Conservation (phyloP, 1,140 invertebrate genomes). For the Patella vulgata region DNA sequence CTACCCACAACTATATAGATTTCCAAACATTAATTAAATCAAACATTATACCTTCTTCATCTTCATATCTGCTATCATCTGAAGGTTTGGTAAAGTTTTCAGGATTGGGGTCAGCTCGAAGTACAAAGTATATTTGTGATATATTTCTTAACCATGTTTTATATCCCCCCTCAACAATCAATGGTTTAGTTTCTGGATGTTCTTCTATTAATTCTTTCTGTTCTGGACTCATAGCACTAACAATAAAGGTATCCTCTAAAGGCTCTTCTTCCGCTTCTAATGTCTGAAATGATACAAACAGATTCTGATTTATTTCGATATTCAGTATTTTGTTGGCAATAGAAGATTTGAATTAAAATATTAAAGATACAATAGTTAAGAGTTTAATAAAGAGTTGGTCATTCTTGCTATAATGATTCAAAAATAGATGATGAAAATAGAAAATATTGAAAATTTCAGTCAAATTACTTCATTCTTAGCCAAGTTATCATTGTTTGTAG, state of each 20-base stretch:
- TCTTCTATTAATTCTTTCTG: conserved; percentile 81
- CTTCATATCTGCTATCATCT: no score
- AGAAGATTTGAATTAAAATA: neutral
- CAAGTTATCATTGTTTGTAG: no score
- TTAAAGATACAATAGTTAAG: no score
- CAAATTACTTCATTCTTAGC: no score
- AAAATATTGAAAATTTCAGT: no score
- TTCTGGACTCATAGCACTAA: conserved; percentile 83
- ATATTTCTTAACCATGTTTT: conserved; percentile 81
- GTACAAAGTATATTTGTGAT: conserved; percentile 85
- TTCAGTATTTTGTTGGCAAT: neutral
- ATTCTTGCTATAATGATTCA: no score
- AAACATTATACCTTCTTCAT: no score
- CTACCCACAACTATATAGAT: no score
- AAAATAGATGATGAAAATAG: no score
- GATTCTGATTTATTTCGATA: neutral
- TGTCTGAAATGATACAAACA: conserved; percentile 25
- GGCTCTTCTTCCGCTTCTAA: conserved; percentile 52
- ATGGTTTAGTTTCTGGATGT: conserved; percentile 75
- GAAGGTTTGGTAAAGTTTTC: no score
- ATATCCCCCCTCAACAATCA: conserved; percentile 91
- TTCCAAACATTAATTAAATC: no score
- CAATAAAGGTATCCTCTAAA: conserved; percentile 92
- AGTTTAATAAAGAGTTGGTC: no score
- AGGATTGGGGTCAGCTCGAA: conserved; percentile 75